These are phyloP conservation scores for Ctenicera cuprea DNA, from an alignment of 2,888 invertebrate genomes.

Conservation along the genomic window DNA sequence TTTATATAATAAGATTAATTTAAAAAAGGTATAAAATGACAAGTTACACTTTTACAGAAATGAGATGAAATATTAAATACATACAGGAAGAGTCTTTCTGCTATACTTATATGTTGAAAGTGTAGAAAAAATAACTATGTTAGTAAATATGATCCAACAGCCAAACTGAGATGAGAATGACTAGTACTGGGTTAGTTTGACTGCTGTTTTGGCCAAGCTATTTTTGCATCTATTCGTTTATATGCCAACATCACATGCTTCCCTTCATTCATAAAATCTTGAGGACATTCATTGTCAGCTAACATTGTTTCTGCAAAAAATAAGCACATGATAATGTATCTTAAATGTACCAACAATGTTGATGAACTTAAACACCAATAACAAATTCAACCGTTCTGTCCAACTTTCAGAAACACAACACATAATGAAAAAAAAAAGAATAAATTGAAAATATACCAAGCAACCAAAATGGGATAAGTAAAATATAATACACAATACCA, in stretches of 20 bases:
- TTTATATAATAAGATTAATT: constrained; percentile 63
- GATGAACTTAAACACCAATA: not conserved
- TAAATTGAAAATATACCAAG: too few relatives aligned
- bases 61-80: constrained; percentile 38
- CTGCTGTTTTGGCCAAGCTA: constrained; percentile 91
- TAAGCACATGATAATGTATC: constrained; percentile 1
- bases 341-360: constrained; percentile 2
- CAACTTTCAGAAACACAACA: too few relatives aligned
- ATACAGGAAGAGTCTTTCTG: constrained; percentile 36
- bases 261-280: constrained; percentile 86
- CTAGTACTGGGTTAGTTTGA: constrained; percentile 63
- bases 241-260: constrained; percentile 95
- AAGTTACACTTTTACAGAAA: constrained; percentile 46
- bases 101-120: constrained; percentile 46
- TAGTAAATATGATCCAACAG: constrained; percentile 54
- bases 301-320: constrained; percentile 87
- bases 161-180: constrained; percentile 60
- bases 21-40: constrained; percentile 60
- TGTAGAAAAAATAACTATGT: constrained; percentile 54
- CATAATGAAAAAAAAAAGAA: too few relatives aligned
- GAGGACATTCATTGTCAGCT: constrained; percentile 92
- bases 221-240: constrained; percentile 96
- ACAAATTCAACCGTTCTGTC: not conserved
- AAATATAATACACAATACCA: too few relatives aligned
- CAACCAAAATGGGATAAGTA: too few relatives aligned